These are phyloP conservation scores for Elysia crispata DNA, from an alignment of 2,888 invertebrate species.

Conservation along the genomic window DNA sequence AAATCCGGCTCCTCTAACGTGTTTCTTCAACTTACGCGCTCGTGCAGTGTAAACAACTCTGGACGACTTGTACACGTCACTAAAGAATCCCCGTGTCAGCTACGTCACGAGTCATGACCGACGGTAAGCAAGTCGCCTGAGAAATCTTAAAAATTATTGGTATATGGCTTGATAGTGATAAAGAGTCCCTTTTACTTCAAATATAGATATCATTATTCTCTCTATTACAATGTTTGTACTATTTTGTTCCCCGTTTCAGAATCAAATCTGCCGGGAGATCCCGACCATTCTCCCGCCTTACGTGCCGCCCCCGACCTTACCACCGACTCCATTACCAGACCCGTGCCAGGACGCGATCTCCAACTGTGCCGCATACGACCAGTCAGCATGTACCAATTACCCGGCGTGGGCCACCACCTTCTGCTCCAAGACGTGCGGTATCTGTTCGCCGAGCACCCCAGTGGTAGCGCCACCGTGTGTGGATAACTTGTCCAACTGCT, in stretches of 20 bases:
- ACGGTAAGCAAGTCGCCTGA: too few relatives aligned
- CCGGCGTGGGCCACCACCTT: constrained; percentile 49
- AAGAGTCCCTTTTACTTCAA: too few relatives aligned
- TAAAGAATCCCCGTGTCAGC: too few relatives aligned
- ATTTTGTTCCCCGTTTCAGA: constrained; percentile 38
- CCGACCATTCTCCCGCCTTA: neutral
- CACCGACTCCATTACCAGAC: neutral
- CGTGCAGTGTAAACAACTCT: too few relatives aligned
- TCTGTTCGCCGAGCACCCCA: constrained; percentile 56
- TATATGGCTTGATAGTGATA: too few relatives aligned
- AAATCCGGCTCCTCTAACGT: too few relatives aligned
- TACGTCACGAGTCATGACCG: too few relatives aligned
- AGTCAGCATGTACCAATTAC: constrained; percentile 46
- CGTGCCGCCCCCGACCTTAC: neutral
- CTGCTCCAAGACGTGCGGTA: constrained; percentile 61
- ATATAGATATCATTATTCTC: too few relatives aligned
- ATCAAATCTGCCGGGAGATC: neutral
- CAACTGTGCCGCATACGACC: constrained; percentile 43
- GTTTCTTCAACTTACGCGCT: too few relatives aligned
- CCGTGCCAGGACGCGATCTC: constrained; percentile 47
- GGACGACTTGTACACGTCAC: too few relatives aligned
- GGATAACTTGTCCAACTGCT: constrained; percentile 60
- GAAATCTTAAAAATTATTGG: too few relatives aligned
- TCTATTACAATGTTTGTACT: too few relatives aligned
- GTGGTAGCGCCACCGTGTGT: constrained; percentile 61